A percentile compares a stretch with the other conserved stretches of the same genome.
These are phyloP conservation scores for Podabrus alpinus DNA, from an alignment of 2,888 invertebrate species.

Conservation along the genomic window DNA sequence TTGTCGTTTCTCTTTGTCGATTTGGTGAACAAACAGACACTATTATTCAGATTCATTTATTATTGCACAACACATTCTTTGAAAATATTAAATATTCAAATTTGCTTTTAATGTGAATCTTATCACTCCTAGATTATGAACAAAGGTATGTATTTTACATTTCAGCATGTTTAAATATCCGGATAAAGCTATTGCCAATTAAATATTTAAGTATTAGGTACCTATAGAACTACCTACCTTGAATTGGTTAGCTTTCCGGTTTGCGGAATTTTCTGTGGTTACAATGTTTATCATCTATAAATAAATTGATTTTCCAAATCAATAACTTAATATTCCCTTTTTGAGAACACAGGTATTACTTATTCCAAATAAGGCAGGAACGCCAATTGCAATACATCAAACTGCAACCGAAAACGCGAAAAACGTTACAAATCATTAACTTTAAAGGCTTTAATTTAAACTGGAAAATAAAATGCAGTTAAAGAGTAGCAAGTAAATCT, in stretches of 20 bases:
- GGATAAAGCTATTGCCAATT: not conserved
- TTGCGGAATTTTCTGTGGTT: too few species aligned
- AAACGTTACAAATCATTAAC: slow-evolving; percentile 15
- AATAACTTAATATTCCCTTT: not conserved
- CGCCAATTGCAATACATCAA: not conserved
- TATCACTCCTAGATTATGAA: not conserved
- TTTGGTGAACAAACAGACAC: slow-evolving; percentile 32
- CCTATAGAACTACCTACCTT: too few species aligned
- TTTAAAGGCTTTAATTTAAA: slow-evolving; percentile 1
- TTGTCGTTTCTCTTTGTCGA: slow-evolving; percentile 31
- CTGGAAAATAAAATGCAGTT: slow-evolving; percentile 17
- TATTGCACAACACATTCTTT: slow-evolving; percentile 19
- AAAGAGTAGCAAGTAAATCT: slow-evolving; percentile 14
- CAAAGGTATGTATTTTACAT: not conserved
- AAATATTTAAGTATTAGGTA: not conserved
- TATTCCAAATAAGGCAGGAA: not conserved
- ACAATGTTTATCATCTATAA: not conserved
- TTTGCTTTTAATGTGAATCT: not conserved
- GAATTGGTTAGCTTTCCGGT: too few species aligned
- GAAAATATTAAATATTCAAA: not conserved
- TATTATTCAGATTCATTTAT: slow-evolving; percentile 28
- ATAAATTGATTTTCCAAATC: not conserved
- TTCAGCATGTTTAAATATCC: not conserved
- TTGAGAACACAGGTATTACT: not conserved
- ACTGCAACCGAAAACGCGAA: not conserved